Base-by-base conservation (phyloP, 1,140 invertebrate genomes). In the Listronotus bonariensis region DNA sequence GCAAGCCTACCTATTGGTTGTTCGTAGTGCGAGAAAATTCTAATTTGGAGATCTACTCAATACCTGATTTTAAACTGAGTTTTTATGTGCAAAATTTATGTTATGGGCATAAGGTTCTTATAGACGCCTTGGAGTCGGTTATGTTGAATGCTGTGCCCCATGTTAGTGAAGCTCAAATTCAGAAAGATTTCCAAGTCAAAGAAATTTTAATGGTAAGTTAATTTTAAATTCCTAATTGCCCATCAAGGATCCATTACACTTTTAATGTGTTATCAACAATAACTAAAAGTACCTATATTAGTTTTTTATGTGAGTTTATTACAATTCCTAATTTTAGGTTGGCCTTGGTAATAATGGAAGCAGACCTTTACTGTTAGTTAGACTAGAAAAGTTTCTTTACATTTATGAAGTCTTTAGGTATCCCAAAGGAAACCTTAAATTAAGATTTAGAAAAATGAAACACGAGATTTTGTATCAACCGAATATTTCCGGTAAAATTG, bases 321-420 rank as follows among this genome's bases (percentile, higher is more conserved):
- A n/a, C n/a, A n/a, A n/a, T n/a, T n/a, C n/a, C n/a, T n/a, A n/a
- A n/a, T 62, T 62, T 7, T 51, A 62, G 59, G 49, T 71, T 10
- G 91, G 93, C 0, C 80, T 98, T 40, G 96, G 96, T 0, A 85
- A 92, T 75, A 88, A 88, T 65, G 89, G 89, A 1, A 86, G 87
- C 26, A 82, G 93, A 54, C 94, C 95, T 0, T 80, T 96, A 68
- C 79, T 98, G 40, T 79, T 97, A 64, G 86, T 96, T 52, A 80
- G 94, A 48, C 84, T 92, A 10, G 87, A 90, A 15, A 86, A 90
- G 49, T 92, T 95, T 76, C 82, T 96, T 60, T 86, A 97, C 67
- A 89, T 97, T 56, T 98, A 98, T 80, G 92, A 97, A 86, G 92
- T 90, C 0, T 97, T 93, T 79, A 85, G 88, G 31, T 97, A 92